Base-by-base conservation (phyloP, 2,888 invertebrate species). In the Vannuccia rotundouncinata region DNA sequence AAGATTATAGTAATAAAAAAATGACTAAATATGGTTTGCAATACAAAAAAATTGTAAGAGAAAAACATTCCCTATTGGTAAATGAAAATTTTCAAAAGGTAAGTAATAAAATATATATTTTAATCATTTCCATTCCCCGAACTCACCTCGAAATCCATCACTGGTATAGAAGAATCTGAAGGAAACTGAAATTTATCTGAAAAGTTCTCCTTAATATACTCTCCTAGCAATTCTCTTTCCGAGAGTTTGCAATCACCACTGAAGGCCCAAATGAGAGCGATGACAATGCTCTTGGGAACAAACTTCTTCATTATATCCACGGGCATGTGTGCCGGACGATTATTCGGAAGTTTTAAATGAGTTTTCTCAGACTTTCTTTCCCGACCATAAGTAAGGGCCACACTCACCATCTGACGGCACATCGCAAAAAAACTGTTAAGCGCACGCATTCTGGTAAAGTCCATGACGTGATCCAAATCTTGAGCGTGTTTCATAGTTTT, bases 201-300 rank as follows among this genome's bases (percentile, higher is more conserved):
- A 1, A 98, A 96, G 0, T 95, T 93, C 59, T 95, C 94, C 83
- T 97, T 91, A 83, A 99, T 92, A 87, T 95, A 99, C 88, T 98
- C 96, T 0, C 97, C 95, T 82, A 99, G 90, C 89, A 97, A 95
- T 78, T 94, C 93, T 83, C 99, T 89, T 82, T 94, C 93, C 90
- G 96, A 98, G 74, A 99, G 91, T 88, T 95, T 96, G 60, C 97
- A 95, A 89, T 99, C 99, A 30, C 99, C 99, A 82, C 96, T 93
- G 85, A 99, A 96, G 80, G 97, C 95, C 99, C 99, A 99, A 1
- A 99, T 90, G 73, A 98, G 89, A 0, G 95, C 94, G 87, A 96
- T 95, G 0, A 99, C 91, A 81, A 99, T 90, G 87, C 94, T 93
- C 86, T 95, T 95, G 0, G 95, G 94, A 84, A 97, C 93, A 87